These are phyloP conservation scores for Ornithoptera alexandrae DNA, from an alignment of 2,888 invertebrate genomes.

Conservation along the genomic window DNA sequence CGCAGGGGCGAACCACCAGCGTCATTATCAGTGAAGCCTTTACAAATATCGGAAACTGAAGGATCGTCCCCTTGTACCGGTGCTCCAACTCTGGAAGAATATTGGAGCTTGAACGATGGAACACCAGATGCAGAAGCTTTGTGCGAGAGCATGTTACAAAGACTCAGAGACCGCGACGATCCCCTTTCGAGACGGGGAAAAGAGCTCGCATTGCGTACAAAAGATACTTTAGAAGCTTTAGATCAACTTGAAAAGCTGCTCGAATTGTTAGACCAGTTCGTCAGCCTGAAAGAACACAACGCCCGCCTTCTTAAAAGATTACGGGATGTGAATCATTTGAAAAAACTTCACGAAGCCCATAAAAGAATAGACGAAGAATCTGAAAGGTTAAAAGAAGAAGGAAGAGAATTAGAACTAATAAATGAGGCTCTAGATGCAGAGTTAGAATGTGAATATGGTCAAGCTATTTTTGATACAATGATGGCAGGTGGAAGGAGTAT, in stretches of 20 bases:
- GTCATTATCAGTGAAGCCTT: constrained; percentile 60
- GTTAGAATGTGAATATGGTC: constrained; percentile 81
- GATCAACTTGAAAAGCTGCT: constrained; percentile 90
- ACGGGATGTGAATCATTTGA: constrained; percentile 86
- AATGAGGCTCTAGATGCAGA: constrained; percentile 79
- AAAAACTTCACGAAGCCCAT: constrained; percentile 82
- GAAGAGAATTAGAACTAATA: constrained; percentile 61
- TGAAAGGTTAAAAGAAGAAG: constrained; percentile 58
- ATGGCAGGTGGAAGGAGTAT: constrained; percentile 76
- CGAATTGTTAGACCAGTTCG: constrained; percentile 87
- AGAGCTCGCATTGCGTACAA: constrained; percentile 77
- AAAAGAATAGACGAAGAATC: constrained; percentile 72
- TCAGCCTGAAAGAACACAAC: constrained; percentile 86
- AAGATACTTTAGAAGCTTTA: constrained; percentile 83
- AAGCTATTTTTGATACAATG: constrained; percentile 83
- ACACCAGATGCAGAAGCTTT: constrained; percentile 57
- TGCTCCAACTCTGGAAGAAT: constrained; percentile 59
- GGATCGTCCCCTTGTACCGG: constrained; percentile 71
- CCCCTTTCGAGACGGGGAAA: constrained; percentile 76
- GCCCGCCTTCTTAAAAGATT: constrained; percentile 83
- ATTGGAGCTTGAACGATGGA: constrained; percentile 53
- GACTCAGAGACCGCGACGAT: constrained; percentile 63
- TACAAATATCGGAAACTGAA: constrained; percentile 67
- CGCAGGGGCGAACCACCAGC: constrained; percentile 66
- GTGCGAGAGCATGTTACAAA: constrained; percentile 67